Evolutionary conservation across 2,888 invertebrate genomes (phyloP).

Genomic region (Tenthredo distinguenda): DNA sequence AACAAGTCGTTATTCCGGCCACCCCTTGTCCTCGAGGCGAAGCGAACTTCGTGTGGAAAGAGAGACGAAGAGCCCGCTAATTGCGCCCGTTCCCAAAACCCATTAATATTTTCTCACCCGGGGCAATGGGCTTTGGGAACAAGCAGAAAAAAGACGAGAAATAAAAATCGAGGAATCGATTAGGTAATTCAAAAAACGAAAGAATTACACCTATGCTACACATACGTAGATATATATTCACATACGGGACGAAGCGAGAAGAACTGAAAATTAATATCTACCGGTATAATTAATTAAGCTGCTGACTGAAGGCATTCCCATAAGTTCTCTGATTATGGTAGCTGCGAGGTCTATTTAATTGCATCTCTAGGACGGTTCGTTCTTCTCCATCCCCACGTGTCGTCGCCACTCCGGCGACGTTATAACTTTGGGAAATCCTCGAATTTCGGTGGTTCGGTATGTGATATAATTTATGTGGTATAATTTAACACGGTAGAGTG

Average conservation of each 20-base stretch:
- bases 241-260: background rate
- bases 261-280: background rate
- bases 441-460: background rate
- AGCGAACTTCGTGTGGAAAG: background rate
- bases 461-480: no score
- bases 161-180: background rate
- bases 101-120: conserved; percentile 34
- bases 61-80: conserved; percentile 15
- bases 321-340: conserved; percentile 36
- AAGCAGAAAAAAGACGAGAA: background rate
- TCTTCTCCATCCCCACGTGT: conserved; percentile 25
- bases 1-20: conserved; percentile 26
- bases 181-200: background rate
- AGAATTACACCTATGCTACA: background rate
- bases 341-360: conserved; percentile 29
- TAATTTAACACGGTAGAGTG: background rate
- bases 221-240: background rate
- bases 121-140: background rate
- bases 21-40: background rate
- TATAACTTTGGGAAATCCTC: conserved; percentile 8
- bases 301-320: conserved; percentile 31
- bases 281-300: background rate
- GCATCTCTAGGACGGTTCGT: background rate
- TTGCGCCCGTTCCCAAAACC: conserved; percentile 30
- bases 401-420: conserved; percentile 5